Conservation (phyloP, 2,888 invertebrate species). For the Cryptocephalus primarius region DNA sequence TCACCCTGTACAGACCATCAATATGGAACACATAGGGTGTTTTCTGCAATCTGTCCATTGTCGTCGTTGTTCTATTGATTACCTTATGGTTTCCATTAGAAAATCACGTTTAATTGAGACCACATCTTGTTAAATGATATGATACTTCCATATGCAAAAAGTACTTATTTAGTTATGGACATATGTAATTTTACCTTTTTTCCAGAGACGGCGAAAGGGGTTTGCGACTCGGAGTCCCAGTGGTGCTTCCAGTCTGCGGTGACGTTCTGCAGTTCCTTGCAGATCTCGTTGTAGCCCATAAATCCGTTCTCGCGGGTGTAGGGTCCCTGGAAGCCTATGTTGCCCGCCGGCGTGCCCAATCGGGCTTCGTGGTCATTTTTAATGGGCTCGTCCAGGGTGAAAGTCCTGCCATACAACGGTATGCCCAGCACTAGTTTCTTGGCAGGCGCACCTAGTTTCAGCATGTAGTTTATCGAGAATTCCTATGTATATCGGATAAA, state of each 20-base stretch:
- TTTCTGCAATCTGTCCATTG: no score
- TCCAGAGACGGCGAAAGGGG: slow-evolving; percentile 50
- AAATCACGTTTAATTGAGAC: no score
- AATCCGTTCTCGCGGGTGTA: slow-evolving; percentile 71
- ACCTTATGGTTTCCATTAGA: no score
- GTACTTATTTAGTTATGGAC: no score
- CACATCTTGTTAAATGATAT: no score
- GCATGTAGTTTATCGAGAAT: slow-evolving; percentile 63
- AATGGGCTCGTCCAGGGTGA: slow-evolving; percentile 42
- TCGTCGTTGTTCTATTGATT: no score
- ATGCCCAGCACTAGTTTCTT: slow-evolving; percentile 72
- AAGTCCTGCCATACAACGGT: slow-evolving; percentile 76
- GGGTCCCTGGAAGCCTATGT: slow-evolving; percentile 63
- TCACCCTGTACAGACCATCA: no score
- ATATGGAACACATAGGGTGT: no score
- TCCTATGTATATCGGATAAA: slow-evolving; percentile 41
- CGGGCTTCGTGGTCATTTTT: slow-evolving; percentile 26
- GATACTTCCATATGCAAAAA: no score
- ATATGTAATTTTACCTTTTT: slow-evolving; percentile 39
- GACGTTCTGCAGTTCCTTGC: slow-evolving; percentile 47
- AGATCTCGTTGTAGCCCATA: slow-evolving; percentile 83
- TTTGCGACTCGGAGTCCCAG: slow-evolving; percentile 59
- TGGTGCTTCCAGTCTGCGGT: slow-evolving; percentile 52
- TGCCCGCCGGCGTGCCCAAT: slow-evolving; percentile 45
- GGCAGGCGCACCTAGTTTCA: slow-evolving; percentile 60